Conservation (phyloP, 1,140 invertebrate species). For the Diabrotica virgifera region DNA sequence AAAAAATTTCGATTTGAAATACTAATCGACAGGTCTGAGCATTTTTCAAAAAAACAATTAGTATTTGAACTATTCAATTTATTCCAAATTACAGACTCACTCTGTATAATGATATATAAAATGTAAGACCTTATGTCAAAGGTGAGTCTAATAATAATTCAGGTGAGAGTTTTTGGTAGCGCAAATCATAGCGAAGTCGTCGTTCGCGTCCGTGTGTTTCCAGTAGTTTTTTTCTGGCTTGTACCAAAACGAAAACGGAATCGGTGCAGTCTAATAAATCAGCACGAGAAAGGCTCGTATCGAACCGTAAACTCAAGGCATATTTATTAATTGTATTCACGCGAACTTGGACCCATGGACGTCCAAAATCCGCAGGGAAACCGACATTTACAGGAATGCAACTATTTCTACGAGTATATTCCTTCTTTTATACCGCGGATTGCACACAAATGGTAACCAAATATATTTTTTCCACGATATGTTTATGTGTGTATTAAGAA, state of each 20-base stretch:
- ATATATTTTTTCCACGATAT: too few species aligned
- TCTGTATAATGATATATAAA: too few species aligned
- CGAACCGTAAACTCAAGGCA: conserved; percentile 32
- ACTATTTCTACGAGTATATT: too few species aligned
- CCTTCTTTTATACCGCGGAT: too few species aligned
- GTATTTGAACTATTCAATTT: too few species aligned
- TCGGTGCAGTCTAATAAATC: conserved; percentile 41
- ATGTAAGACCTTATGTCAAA: neutral
- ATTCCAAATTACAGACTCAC: too few species aligned
- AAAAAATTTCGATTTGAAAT: too few species aligned
- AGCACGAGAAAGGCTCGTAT: conserved; percentile 35
- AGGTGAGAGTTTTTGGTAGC: neutral
- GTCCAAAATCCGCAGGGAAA: conserved; percentile 12
- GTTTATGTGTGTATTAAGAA: too few species aligned
- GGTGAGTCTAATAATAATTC: neutral
- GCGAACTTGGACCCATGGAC: conserved; percentile 24
- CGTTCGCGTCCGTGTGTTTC: conserved; percentile 21
- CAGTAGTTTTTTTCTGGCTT: conserved; percentile 28
- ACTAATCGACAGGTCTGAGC: too few species aligned
- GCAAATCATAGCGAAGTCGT: conserved; percentile 6
- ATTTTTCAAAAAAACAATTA: too few species aligned
- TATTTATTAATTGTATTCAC: conserved; percentile 41
- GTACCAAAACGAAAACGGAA: conserved; percentile 31
- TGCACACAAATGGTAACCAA: too few species aligned
- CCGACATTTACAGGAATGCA: too few species aligned